phyloP scores from a whole-genome alignment of 2,113 vertebrate genomes.

The Spea bombifrons region DNA sequence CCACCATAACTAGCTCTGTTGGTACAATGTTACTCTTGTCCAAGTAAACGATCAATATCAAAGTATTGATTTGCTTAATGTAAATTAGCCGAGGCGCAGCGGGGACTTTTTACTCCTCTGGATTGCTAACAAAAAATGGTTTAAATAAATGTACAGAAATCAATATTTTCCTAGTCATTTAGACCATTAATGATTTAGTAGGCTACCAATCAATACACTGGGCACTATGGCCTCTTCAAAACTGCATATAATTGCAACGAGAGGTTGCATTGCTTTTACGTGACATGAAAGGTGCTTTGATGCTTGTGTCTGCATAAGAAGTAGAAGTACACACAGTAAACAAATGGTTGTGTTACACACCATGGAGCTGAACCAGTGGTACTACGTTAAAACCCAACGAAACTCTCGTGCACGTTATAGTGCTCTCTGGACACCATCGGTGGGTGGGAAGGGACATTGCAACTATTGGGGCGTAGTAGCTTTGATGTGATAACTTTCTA shows the following conservation, averaged over 20 bases:
- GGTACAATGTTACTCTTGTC: neutral
- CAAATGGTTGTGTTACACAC: too few relatives aligned
- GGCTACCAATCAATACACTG: constrained; percentile 20
- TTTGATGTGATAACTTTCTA: too few relatives aligned
- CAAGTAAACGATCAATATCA: constrained; percentile 16
- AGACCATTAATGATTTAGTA: constrained; percentile 38
- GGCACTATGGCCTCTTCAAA: constrained; percentile 9
- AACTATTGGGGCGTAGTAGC: too few relatives aligned
- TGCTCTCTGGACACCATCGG: too few relatives aligned
- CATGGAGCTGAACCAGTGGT: too few relatives aligned
- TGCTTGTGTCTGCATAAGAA: constrained; percentile 28
- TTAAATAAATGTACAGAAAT: constrained; percentile 27
- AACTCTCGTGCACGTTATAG: too few relatives aligned
- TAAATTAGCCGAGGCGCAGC: constrained; percentile 5
- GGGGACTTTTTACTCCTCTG: neutral
- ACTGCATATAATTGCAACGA: constrained; percentile 29
- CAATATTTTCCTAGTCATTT: constrained; percentile 34
- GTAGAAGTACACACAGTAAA: neutral
- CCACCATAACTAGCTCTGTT: neutral
- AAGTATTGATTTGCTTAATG: constrained; percentile 21
- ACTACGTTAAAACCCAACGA: too few relatives aligned
- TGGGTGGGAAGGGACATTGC: too few relatives aligned
- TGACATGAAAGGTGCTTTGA: constrained; percentile 22
- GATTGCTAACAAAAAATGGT: constrained; percentile 4
- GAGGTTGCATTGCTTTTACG: constrained; percentile 6